Percentiles rank a stretch among this genome's conserved stretches.
Conservation (phyloP, 2,797 vertebrate genomes). For the Anabas testudineus region DNA sequence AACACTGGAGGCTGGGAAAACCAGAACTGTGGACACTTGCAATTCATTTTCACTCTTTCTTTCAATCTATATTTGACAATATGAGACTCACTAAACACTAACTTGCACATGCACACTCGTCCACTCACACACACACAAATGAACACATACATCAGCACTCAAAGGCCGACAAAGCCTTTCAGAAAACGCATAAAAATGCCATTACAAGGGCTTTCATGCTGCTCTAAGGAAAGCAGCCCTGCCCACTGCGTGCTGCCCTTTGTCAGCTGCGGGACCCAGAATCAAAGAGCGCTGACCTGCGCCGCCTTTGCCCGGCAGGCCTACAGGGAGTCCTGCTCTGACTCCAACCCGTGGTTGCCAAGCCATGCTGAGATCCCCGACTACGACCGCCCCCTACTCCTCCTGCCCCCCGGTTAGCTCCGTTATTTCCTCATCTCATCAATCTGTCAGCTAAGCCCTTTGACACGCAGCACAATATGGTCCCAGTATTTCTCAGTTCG, state of each 20-base stretch:
- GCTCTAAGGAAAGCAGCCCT: slow-evolving; percentile 80
- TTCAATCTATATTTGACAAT: neutral
- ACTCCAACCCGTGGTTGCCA: slow-evolving; percentile 84
- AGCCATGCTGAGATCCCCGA: slow-evolving; percentile 82
- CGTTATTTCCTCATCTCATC: slow-evolving; percentile 94
- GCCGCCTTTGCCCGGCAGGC: slow-evolving; percentile 87
- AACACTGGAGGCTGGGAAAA: too few relatives aligned
- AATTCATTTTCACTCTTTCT: too few relatives aligned
- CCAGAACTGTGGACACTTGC: neutral
- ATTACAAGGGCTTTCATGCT: slow-evolving; percentile 80
- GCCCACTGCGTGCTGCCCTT: slow-evolving; percentile 87
- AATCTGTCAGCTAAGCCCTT: slow-evolving; percentile 92
- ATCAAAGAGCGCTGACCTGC: slow-evolving; percentile 91
- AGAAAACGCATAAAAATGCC: slow-evolving; percentile 75
- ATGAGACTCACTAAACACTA: neutral
- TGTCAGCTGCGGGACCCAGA: slow-evolving; percentile 87
- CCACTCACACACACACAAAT: slow-evolving; percentile 38
- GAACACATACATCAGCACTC: slow-evolving; percentile 67
- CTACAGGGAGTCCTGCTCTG: slow-evolving; percentile 83
- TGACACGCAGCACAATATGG: slow-evolving; percentile 94
- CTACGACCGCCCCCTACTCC: slow-evolving; percentile 39
- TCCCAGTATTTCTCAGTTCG: slow-evolving; percentile 70
- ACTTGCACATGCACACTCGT: neutral
- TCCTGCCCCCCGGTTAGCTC: slow-evolving; percentile 73
- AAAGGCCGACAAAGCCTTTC: slow-evolving; percentile 71